These are phyloP conservation scores for Otolemur garnettii DNA, from an alignment of 2,113 vertebrate genomes.

Conservation along the genomic window DNA sequence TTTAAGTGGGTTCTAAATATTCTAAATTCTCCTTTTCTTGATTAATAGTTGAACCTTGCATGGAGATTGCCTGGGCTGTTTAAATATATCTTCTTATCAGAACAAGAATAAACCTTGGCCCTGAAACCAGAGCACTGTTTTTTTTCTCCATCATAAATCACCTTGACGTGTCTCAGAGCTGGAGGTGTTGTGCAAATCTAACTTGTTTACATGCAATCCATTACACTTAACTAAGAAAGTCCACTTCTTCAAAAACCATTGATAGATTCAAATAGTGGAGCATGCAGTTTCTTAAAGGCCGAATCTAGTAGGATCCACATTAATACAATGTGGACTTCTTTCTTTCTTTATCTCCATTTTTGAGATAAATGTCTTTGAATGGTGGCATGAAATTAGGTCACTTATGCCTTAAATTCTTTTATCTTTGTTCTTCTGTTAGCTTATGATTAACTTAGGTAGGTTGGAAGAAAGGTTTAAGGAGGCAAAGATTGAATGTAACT, in stretches of 20 bases:
- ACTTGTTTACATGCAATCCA: constrained; percentile 7
- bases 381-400: constrained; percentile 14
- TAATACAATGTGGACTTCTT: background rate
- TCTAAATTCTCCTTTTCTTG: constrained; percentile 38
- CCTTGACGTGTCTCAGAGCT: background rate
- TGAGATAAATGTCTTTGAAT: background rate
- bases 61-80: background rate
- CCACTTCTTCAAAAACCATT: constrained; percentile 1
- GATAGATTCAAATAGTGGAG: background rate
- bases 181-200: background rate
- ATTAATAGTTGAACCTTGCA: background rate
- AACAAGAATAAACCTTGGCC: background rate
- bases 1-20: constrained; percentile 10
- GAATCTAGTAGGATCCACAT: background rate
- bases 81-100: background rate
- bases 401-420: constrained; percentile 14
- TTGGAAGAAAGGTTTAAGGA: constrained; percentile 22
- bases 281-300: background rate
- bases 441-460: background rate
- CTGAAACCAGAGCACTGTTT: background rate
- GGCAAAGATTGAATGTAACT: background rate
- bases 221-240: background rate
- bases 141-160: constrained; percentile 13
- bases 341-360: background rate
- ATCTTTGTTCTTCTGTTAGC: background rate